These are phyloP conservation scores for Cyprinodon tularosa DNA, from an alignment of 2,113 vertebrate species.

Conservation along the genomic window DNA sequence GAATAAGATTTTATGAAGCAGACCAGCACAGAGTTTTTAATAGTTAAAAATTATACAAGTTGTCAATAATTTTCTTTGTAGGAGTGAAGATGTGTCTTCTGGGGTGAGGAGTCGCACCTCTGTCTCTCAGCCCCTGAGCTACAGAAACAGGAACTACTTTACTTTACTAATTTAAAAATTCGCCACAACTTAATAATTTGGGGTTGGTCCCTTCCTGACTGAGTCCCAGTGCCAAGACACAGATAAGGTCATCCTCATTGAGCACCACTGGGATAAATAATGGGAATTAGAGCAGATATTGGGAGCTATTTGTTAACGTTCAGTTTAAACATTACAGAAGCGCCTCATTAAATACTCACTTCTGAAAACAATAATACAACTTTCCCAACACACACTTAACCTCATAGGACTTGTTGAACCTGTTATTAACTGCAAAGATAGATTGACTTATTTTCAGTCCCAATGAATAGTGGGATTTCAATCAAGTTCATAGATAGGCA, in stretches of 20 bases:
- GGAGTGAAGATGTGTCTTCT: too few species aligned
- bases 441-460: too few species aligned
- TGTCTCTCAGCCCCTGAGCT: too few species aligned
- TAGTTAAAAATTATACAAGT: not conserved
- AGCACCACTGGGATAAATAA: not conserved
- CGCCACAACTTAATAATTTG: too few species aligned
- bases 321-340: too few species aligned
- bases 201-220: too few species aligned
- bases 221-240: not conserved
- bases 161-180: too few species aligned
- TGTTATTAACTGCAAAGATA: not conserved
- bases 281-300: not conserved
- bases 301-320: not conserved
- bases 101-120: too few species aligned
- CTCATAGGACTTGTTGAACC: not conserved
- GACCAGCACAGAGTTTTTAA: not conserved
- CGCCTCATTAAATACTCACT: not conserved
- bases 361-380: not conserved
- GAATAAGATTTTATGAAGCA: not conserved
- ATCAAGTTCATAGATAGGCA: not conserved
- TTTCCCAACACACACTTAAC: not conserved
- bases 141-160: not conserved
- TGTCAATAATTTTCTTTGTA: not conserved
- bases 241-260: not conserved
- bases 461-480: not conserved